Conservation (phyloP, 2,113 vertebrate genomes). For the Myxocyprinus asiaticus region DNA sequence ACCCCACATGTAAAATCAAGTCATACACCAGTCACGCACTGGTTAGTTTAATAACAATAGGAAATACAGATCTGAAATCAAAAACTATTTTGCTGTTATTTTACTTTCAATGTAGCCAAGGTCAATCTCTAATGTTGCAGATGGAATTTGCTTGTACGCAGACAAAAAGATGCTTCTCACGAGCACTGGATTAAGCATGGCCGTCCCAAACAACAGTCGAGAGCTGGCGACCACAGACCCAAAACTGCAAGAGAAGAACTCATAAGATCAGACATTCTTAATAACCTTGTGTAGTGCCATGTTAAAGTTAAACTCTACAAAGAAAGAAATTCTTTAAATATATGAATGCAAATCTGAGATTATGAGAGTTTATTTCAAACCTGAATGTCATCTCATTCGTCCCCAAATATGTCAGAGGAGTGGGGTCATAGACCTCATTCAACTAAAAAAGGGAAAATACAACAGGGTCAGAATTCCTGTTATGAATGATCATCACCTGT, state of each 20-base stretch:
- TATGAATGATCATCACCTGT: too few species aligned
- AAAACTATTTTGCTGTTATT: neutral
- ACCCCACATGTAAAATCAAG: too few species aligned
- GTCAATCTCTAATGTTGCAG: slow-evolving; percentile 29
- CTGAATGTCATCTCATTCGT: slow-evolving; percentile 53
- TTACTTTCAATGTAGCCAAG: slow-evolving; percentile 42
- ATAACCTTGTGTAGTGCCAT: neutral
- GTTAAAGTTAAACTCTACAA: neutral
- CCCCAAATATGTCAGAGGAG: slow-evolving; percentile 28
- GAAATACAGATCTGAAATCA: neutral
- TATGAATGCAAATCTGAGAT: neutral
- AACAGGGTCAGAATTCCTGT: neutral
- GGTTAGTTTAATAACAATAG: too few species aligned
- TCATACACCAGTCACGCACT: too few species aligned
- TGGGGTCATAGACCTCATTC: neutral
- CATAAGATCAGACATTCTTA: neutral
- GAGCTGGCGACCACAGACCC: slow-evolving; percentile 56
- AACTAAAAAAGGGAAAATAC: slow-evolving; percentile 39
- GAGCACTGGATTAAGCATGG: neutral
- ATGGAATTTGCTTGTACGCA: neutral
- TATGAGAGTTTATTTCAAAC: neutral
- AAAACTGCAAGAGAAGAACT: slow-evolving; percentile 45
- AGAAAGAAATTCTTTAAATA: too few species aligned
- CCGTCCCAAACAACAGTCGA: slow-evolving; percentile 40
- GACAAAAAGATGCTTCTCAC: slow-evolving; percentile 35